Base-by-base conservation (phyloP, 1,140 invertebrate species). In the Ceratitis capitata region DNA sequence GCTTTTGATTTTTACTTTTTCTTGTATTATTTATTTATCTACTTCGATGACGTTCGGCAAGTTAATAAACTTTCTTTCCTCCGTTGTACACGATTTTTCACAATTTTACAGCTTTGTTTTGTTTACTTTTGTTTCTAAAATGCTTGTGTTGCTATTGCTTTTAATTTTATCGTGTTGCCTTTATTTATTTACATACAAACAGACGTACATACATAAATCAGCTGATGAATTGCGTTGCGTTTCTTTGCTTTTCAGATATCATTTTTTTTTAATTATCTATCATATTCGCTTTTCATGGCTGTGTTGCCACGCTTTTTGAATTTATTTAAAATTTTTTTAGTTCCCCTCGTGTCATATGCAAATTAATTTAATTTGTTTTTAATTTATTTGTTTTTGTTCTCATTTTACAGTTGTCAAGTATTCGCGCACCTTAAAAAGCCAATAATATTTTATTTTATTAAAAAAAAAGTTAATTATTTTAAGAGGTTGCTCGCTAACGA, bases 91-190 rank as follows among this genome's bases (percentile, higher is more conserved):
- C 23, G 35, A 64, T 35, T 64, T 64, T 35, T 19, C 32, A 69
- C 61, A 1, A 39, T 35, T 69, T 39, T 32, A 69, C 61, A 69
- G 6, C 58, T 29, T 32, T n/a, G n/a, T n/a, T 39, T 35, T 39
- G 16, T 35, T 61, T 26, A 23, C 26, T 26, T 69, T 69, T 69
- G 29, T 12, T 64, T 35, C 19, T 29, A 35, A 35, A 69, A 69
- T n/a, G n/a, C n/a, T 69, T 69, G 32, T n/a, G 32, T 69, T 69
- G 61, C 61, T 69, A 39, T 69, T 69, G 61, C 61, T 69, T 35
- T 56, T 39, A 29, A 69, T 69, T 69, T 35, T 56, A 56, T 19
- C 61, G 5, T 5, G 3, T 35, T 69, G 35, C 39, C 29, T 69
- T 69, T 69, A 69, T 35, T 69, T 69, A 69, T 69, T n/a, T n/a